Conservation (phyloP, 2,113 vertebrate species). For the Stigmatopora nigra region DNA sequence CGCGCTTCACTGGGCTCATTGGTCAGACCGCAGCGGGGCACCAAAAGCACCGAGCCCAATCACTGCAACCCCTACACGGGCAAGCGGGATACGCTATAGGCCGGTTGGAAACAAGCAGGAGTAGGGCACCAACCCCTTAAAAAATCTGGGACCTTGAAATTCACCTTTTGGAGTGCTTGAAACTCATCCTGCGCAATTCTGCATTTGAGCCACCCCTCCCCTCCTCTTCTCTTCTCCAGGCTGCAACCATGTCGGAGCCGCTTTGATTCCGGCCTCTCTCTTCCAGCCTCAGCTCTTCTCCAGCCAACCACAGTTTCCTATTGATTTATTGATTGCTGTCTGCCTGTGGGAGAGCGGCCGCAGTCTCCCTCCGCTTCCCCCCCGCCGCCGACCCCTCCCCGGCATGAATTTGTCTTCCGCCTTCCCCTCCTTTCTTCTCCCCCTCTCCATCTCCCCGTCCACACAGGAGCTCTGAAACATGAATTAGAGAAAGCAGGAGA, state of each 20-base stretch:
- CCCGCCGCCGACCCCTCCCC: conserved; percentile 26
- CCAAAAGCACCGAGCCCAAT: conserved; percentile 56
- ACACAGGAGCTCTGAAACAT: conserved; percentile 75
- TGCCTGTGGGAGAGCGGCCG: conserved; percentile 84
- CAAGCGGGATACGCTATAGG: conserved; percentile 37
- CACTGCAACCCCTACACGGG: conserved; percentile 50
- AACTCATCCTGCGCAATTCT: conserved; percentile 51
- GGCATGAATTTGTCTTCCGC: conserved; percentile 81
- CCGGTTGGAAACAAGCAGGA: conserved; percentile 12
- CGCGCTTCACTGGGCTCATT: conserved; percentile 75
- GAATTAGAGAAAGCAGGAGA: conserved; percentile 86
- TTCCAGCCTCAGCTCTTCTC: conserved; percentile 70
- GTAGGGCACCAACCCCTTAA: conserved; percentile 39
- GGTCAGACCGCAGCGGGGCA: conserved; percentile 76
- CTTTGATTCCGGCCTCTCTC: conserved; percentile 81
- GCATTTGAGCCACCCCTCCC: conserved; percentile 74
- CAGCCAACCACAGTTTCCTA: conserved; percentile 93
- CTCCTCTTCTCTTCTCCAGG: conserved; percentile 70
- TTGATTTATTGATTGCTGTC: conserved; percentile 97
- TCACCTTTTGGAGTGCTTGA: conserved; percentile 30
- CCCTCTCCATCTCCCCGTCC: conserved; percentile 69
- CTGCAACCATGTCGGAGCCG: conserved; percentile 89
- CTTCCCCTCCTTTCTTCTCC: conserved; percentile 56
- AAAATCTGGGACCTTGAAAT: conserved; percentile 24
- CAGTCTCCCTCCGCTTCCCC: conserved; percentile 79